Evolutionary conservation across 2,113 vertebrate genomes (phyloP).

Genomic region (Euleptes europaea): DNA sequence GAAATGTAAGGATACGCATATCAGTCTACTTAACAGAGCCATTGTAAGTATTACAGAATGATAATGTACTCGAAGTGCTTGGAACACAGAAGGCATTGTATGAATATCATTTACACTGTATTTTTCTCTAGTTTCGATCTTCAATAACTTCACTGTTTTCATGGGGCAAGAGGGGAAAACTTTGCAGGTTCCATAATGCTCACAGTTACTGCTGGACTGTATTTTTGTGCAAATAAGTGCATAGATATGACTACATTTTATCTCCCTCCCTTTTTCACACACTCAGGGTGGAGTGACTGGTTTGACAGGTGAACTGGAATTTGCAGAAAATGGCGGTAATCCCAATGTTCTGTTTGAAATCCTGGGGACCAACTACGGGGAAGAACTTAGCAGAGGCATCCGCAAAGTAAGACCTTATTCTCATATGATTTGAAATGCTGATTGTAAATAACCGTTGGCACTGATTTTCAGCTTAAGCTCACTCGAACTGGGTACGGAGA

Average conservation of each 20-base stretch:
- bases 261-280: neutral
- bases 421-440: neutral
- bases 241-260: neutral
- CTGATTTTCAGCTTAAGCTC: neutral
- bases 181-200: neutral
- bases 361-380: conserved; percentile 96
- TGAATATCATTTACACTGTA: neutral
- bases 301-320: conserved; percentile 93
- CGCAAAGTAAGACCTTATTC: conserved; percentile 83
- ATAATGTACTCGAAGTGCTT: no score
- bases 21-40: no score
- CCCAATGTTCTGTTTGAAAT: conserved; percentile 98
- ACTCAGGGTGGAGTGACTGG: conserved; percentile 89
- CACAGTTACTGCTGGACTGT: neutral
- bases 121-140: neutral
- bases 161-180: neutral
- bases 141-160: neutral
- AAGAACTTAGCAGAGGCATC: conserved; percentile 93
- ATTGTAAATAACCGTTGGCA: no score
- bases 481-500: neutral
- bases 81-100: no score
- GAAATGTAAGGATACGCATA: no score
- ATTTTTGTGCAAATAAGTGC: neutral
- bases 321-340: conserved; percentile 92
- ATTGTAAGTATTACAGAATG: no score